Percentiles rank a stretch among this genome's conserved stretches.
Conservation (phyloP, 2,113 vertebrate genomes). For the Eira barbara region DNA sequence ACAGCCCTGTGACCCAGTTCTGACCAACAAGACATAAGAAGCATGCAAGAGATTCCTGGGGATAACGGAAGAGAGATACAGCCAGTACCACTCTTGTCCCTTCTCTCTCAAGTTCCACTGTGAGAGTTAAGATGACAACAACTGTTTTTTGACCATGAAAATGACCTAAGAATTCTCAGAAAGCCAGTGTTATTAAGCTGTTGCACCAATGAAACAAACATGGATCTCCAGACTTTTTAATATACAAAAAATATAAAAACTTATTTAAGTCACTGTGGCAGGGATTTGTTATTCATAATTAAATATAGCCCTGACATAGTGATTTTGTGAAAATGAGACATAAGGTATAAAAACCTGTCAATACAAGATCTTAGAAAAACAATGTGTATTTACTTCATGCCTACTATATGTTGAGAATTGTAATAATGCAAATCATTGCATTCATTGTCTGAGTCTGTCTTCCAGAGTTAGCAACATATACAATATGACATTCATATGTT, state of each 20-base stretch:
- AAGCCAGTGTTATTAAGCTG: background rate
- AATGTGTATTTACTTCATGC: background rate
- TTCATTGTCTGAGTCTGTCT: background rate
- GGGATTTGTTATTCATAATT: background rate
- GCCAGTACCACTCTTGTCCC: background rate
- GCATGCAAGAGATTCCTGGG: background rate
- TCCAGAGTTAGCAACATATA: background rate
- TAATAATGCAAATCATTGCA: background rate
- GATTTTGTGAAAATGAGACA: background rate
- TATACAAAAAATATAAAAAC: background rate
- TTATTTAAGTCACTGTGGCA: background rate
- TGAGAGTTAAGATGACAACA: background rate
- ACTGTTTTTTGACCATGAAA: background rate
- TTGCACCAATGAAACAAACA: background rate
- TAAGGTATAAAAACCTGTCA: background rate
- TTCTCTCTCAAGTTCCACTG: background rate
- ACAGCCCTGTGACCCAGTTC: background rate
- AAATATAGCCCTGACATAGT: background rate
- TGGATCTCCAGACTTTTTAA: background rate
- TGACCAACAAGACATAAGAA: background rate
- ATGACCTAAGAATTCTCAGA: background rate
- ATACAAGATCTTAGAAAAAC: background rate
- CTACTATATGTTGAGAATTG: background rate
- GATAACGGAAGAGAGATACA: background rate
- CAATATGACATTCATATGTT: background rate